These are phyloP conservation scores for Tolmerus cingulatus DNA, from an alignment of 2,888 invertebrate species.

Conservation along the genomic window DNA sequence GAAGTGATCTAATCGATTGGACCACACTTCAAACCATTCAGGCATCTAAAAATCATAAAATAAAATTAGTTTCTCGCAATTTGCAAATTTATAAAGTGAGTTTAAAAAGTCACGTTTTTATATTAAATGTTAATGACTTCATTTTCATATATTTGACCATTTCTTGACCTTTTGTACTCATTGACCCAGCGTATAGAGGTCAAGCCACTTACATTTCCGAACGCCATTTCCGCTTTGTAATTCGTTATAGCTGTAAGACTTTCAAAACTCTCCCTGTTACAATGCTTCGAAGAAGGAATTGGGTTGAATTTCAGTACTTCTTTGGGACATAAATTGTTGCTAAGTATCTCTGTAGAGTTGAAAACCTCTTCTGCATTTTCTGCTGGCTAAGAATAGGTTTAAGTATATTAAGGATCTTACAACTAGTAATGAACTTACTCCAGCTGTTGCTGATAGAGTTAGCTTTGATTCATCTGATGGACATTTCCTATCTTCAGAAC, in stretches of 20 bases:
- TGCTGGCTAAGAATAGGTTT: constrained; percentile 55
- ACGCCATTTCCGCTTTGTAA: constrained; percentile 59
- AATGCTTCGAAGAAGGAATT: constrained; percentile 61
- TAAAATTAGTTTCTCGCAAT: not conserved
- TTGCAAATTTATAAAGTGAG: too few species aligned
- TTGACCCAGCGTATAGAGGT: too few species aligned
- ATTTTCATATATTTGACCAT: too few species aligned
- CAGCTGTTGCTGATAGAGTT: constrained; percentile 57
- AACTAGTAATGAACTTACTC: constrained; percentile 55
- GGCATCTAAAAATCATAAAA: constrained; percentile 56
- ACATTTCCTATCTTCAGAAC: constrained; percentile 54
- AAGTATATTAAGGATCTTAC: not conserved
- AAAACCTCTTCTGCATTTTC: constrained; percentile 53
- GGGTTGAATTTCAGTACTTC: constrained; percentile 62
- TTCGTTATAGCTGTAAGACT: constrained; percentile 61
- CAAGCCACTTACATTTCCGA: constrained; percentile 55
- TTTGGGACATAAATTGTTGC: constrained; percentile 60
- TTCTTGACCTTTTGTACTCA: too few species aligned
- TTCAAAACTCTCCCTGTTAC: constrained; percentile 61
- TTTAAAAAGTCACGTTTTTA: too few species aligned
- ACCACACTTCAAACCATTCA: constrained; percentile 60
- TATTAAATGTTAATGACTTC: too few species aligned
- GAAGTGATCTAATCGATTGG: constrained; percentile 60
- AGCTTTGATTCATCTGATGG: constrained; percentile 57
- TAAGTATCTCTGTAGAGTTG: constrained; percentile 49